Evolutionary conservation across 2,797 vertebrate species (phyloP).

Genomic region (Toxotes lorentzi): DNA sequence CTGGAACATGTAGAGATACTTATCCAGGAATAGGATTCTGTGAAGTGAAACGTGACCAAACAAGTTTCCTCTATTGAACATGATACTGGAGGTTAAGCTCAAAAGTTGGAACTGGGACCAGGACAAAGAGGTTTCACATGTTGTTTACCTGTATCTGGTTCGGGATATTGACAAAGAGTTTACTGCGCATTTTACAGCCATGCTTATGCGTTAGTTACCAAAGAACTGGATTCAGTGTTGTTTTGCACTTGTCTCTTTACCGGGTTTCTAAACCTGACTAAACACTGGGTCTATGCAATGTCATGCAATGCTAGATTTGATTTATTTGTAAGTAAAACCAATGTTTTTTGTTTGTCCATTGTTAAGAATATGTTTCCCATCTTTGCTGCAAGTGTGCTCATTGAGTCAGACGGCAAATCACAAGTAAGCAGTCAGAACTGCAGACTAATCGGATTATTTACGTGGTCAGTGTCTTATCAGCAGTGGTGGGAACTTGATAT

Average conservation of each 20-base stretch:
- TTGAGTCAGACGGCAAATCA: background rate
- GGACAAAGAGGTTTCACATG: slow-evolving; percentile 2
- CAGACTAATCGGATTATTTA: background rate
- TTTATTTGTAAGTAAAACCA: slow-evolving; percentile 57
- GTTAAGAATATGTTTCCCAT: background rate
- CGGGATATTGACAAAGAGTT: slow-evolving; percentile 31
- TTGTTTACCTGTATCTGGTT: slow-evolving; percentile 13
- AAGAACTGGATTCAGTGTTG: slow-evolving; percentile 18
- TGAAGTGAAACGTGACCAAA: slow-evolving; percentile 27
- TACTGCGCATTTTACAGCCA: slow-evolving; percentile 32
- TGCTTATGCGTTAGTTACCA: slow-evolving; percentile 11
- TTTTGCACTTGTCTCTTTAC: slow-evolving; percentile 11
- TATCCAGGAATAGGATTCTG: background rate
- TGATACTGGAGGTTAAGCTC: slow-evolving; percentile 18
- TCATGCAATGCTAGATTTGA: slow-evolving; percentile 36
- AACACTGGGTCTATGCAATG: slow-evolving; percentile 15
- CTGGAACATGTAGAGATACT: background rate
- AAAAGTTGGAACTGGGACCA: slow-evolving; percentile 4
- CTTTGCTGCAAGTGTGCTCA: background rate
- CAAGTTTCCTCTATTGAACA: background rate
- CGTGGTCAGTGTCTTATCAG: background rate
- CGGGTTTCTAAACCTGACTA: background rate
- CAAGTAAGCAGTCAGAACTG: background rate
- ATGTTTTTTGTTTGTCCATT: background rate
- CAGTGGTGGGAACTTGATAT: background rate